phyloP scores from a whole-genome alignment of 2,797 vertebrate genomes.

The Siniperca scherzeri region DNA sequence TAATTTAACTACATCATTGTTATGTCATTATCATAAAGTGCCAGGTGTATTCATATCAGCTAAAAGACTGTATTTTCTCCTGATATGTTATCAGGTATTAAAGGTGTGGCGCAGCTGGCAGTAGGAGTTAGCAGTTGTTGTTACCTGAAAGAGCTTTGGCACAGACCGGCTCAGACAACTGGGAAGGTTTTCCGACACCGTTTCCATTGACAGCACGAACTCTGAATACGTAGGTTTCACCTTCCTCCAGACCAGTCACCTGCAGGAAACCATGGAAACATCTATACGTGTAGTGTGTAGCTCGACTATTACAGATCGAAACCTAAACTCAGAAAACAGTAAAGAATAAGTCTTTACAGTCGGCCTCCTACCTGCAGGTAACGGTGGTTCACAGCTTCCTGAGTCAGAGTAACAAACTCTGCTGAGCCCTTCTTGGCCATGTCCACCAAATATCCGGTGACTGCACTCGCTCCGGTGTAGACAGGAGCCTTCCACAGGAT shows the following conservation, averaged over 20 bases:
- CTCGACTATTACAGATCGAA: not conserved
- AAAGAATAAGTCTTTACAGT: not conserved
- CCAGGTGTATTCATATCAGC: not conserved
- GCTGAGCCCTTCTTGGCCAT: slow-evolving; percentile 89
- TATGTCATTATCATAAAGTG: not conserved
- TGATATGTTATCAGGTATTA: not conserved
- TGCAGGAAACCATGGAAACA: slow-evolving; percentile 60
- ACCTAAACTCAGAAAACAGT: not conserved
- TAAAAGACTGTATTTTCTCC: not conserved
- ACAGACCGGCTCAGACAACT: slow-evolving; percentile 90
- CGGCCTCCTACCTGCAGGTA: slow-evolving; percentile 89
- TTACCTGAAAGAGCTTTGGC: slow-evolving; percentile 91
- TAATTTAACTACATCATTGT: not conserved
- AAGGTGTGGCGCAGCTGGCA: not conserved
- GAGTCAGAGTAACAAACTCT: slow-evolving; percentile 88
- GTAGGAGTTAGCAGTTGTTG: accelerated
- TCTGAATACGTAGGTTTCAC: slow-evolving; percentile 91
- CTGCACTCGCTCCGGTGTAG: slow-evolving; percentile 86
- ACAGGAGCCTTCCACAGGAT: slow-evolving; percentile 94
- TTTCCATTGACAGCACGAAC: slow-evolving; percentile 90
- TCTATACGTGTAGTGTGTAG: not conserved
- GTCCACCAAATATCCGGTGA: slow-evolving; percentile 93
- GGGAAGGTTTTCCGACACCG: slow-evolving; percentile 90
- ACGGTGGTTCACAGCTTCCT: slow-evolving; percentile 83
- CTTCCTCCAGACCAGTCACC: slow-evolving; percentile 90